These are phyloP conservation scores for Cliona cf. orientalis DNA, from an alignment of 37 sponge, comb jelly and placozoan genomes.

Conservation along the genomic window DNA sequence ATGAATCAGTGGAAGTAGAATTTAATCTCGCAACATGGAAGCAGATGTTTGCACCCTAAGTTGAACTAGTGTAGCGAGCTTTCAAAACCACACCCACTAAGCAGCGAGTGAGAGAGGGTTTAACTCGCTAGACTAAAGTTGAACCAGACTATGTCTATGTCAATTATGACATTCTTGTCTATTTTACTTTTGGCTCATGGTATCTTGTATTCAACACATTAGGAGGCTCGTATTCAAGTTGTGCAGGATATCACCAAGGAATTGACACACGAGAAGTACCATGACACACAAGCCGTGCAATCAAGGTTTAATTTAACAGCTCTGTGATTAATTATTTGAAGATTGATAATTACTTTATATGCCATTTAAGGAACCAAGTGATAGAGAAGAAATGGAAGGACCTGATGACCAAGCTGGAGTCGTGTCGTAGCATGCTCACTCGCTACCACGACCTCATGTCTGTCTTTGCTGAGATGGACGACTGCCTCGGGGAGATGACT, in stretches of 20 bases:
- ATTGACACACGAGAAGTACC: slow-evolving; percentile 59
- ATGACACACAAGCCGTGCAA: slow-evolving; percentile 25
- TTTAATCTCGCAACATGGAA: not conserved
- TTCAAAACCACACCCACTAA: too few relatives aligned
- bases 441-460: slow-evolving; percentile 79
- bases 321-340: too few relatives aligned
- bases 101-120: too few relatives aligned
- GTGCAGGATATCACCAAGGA: slow-evolving; percentile 52
- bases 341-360: not conserved
- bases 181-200: not conserved
- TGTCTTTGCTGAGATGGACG: slow-evolving; percentile 88
- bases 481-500: slow-evolving; percentile 75
- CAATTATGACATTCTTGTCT: not conserved
- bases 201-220: too few relatives aligned
- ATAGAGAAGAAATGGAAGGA: slow-evolving; percentile 76
- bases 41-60: not conserved
- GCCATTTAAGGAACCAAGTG: slow-evolving; percentile 25
- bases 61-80: too few relatives aligned
- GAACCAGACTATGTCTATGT: not conserved
- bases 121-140: not conserved
- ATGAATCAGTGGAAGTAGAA: not conserved
- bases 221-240: slow-evolving; percentile 59
- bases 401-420: slow-evolving; percentile 67
- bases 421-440: slow-evolving; percentile 57
- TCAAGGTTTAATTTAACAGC: slow-evolving; percentile 25